Evolutionary conservation across 2,113 vertebrate species (phyloP).

Genomic region (Chaetura pelagica): DNA sequence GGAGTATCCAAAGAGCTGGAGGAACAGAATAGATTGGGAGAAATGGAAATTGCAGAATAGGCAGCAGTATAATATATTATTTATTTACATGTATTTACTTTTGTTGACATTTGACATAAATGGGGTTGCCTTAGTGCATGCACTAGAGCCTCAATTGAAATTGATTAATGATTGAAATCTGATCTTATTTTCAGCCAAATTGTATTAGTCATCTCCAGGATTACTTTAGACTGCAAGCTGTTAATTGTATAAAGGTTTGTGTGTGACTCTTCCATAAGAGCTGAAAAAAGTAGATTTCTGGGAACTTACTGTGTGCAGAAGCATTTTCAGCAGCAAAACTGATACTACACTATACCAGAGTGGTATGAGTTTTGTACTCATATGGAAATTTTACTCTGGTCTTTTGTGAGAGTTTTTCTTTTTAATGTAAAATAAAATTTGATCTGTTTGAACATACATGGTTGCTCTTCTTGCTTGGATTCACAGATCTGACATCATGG

Average conservation of each 20-base stretch:
- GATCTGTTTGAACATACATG: not conserved
- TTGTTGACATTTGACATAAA: not conserved
- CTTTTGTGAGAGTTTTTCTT: not conserved
- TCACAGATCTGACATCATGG: not conserved
- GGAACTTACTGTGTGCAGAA: not conserved
- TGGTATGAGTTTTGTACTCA: not conserved
- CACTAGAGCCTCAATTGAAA: not conserved
- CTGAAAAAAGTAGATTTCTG: not conserved
- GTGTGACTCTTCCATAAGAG: not conserved
- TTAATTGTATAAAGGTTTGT: not conserved
- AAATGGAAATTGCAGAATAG: not conserved
- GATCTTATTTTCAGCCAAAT: not conserved
- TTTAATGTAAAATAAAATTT: not conserved
- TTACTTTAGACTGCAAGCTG: not conserved
- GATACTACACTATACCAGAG: not conserved
- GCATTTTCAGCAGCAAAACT: not conserved
- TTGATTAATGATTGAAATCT: not conserved
- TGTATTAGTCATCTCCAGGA: not conserved
- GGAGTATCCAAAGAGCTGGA: not conserved
- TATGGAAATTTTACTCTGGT: not conserved
- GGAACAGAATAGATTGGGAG: not conserved
- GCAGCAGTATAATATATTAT: not conserved
- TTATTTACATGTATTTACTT: not conserved
- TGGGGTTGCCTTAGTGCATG: rapidly evolving
- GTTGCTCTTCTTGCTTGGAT: not conserved